Conservation (phyloP, 2,797 vertebrate species). For the Myripristis jacobus region DNA sequence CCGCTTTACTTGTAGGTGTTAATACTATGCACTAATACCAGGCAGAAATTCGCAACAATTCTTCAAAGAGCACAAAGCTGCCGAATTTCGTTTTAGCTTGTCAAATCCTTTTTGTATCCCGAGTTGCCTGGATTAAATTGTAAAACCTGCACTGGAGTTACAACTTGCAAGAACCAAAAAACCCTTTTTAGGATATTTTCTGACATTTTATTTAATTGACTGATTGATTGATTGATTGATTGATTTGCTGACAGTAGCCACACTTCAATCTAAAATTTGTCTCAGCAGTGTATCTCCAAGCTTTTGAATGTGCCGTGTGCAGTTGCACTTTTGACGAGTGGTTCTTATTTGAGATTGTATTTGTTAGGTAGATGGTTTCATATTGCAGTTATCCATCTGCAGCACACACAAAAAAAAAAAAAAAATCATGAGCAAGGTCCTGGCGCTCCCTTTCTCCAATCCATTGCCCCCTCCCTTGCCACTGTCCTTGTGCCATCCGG, state of each 20-base stretch:
- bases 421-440: constrained; percentile 58
- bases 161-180: background rate
- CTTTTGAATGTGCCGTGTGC: background rate
- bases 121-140: background rate
- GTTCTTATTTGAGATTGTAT: constrained; percentile 10
- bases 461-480: constrained; percentile 9
- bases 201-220: background rate
- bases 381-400: constrained; percentile 40
- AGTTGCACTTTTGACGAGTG: background rate
- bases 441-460: constrained; percentile 1
- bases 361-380: constrained; percentile 7
- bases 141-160: background rate
- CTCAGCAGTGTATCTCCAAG: background rate
- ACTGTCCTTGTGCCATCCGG: constrained; percentile 39
- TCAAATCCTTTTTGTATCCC: background rate
- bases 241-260: background rate
- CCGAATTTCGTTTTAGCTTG: background rate
- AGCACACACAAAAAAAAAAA: no score
- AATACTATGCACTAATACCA: no score
- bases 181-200: background rate
- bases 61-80: background rate
- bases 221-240: no score
- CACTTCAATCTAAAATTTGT: background rate
- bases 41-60: background rate
- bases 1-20: no score